A percentile compares a stretch with the other conserved stretches of the same genome.
phyloP scores from a whole-genome alignment of 2,888 invertebrate genomes.

The Xanthia togata region DNA sequence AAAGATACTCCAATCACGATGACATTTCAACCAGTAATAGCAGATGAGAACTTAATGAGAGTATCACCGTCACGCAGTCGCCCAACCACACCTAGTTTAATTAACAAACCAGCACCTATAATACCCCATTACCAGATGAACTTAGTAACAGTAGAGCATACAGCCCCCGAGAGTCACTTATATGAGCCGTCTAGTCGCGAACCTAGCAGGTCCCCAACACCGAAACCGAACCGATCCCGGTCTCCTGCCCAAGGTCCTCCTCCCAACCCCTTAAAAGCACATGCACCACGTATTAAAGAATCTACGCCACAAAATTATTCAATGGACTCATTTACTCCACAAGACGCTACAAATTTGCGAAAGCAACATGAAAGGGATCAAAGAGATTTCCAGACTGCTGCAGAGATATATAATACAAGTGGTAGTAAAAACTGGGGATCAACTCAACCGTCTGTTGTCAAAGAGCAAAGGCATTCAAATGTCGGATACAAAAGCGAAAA shows the following conservation, averaged over 20 bases:
- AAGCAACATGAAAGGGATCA: constrained; percentile 87
- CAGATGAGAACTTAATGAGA: constrained; percentile 88
- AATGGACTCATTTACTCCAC: constrained; percentile 78
- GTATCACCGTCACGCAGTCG: constrained; percentile 90
- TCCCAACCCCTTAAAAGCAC: constrained; percentile 92
- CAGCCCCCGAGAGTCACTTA: constrained; percentile 90
- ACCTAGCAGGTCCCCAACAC: constrained; percentile 92
- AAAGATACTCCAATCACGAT: constrained; percentile 90
- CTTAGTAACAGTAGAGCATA: constrained; percentile 92
- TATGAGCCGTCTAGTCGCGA: constrained; percentile 91
- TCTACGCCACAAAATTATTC: constrained; percentile 80
- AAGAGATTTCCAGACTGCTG: constrained; percentile 80
- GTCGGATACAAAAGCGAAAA: constrained; percentile 87
- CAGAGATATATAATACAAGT: constrained; percentile 77
- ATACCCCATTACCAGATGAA: constrained; percentile 95
- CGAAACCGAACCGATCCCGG: constrained; percentile 90
- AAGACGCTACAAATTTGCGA: constrained; percentile 80
- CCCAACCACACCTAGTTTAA: constrained; percentile 93
- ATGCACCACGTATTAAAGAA: constrained; percentile 92
- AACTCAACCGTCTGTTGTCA: constrained; percentile 86
- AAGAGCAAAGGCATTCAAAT: constrained; percentile 87
- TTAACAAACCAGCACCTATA: constrained; percentile 93
- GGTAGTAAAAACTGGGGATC: constrained; percentile 78
- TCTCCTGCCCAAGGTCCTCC: constrained; percentile 94
- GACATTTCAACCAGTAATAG: constrained; percentile 92